Evolutionary conservation across 1,140 invertebrate species (phyloP).

Genomic region (Tetranychus cinnabarinus): DNA sequence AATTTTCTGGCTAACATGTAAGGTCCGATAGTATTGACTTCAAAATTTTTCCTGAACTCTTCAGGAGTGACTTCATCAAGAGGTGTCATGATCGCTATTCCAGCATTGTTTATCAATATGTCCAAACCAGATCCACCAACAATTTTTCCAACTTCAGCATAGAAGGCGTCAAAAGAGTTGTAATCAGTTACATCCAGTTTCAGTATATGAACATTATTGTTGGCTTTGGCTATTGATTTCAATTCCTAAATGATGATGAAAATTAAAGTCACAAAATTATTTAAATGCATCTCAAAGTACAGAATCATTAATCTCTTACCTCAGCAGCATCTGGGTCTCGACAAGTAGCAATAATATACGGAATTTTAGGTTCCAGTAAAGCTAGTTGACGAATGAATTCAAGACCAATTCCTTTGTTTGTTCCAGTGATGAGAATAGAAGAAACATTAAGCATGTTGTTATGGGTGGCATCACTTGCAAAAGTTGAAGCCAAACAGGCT

Average conservation of each 20-base stretch:
- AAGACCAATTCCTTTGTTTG: slow-evolving; percentile 61
- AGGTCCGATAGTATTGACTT: slow-evolving; percentile 51
- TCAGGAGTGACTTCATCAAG: slow-evolving; percentile 39
- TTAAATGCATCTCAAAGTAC: too few species aligned
- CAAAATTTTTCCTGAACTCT: slow-evolving; percentile 39
- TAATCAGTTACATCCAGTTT: slow-evolving; percentile 11
- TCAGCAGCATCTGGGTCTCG: slow-evolving; percentile 27
- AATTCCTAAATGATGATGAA: too few species aligned
- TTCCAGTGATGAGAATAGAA: slow-evolving; percentile 52
- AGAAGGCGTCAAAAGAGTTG: slow-evolving; percentile 6
- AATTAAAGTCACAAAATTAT: background rate
- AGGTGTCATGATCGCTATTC: slow-evolving; percentile 33
- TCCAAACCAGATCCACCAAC: slow-evolving; percentile 44
- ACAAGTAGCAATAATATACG: slow-evolving; percentile 46
- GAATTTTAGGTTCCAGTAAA: slow-evolving; percentile 25
- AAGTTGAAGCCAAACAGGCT: too few species aligned
- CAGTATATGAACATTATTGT: background rate
- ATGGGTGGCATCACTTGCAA: too few species aligned
- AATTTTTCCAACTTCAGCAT: slow-evolving; percentile 13
- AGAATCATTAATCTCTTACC: background rate
- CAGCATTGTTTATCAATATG: slow-evolving; percentile 39
- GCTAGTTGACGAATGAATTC: slow-evolving; percentile 46
- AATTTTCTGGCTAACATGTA: slow-evolving; percentile 52
- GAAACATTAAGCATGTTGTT: background rate
- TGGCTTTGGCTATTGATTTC: too few species aligned